Percentiles rank a stretch among this genome's conserved stretches.
These are phyloP conservation scores for Neotoxoptera formosana DNA, from an alignment of 1,140 invertebrate genomes.

Conservation along the genomic window DNA sequence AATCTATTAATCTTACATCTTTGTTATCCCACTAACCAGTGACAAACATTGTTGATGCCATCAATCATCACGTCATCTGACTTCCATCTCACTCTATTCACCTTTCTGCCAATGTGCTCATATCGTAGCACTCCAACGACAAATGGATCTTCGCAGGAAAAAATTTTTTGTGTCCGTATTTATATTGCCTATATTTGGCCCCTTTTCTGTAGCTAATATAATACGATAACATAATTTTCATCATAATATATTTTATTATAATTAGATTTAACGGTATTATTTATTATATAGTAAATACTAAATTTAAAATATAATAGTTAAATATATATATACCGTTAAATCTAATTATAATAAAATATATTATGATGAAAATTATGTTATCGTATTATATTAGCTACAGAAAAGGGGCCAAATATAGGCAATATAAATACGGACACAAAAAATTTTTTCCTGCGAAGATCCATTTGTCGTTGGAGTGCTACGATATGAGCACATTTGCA, in stretches of 20 bases:
- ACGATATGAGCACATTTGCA: constrained; percentile 65
- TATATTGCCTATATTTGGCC: too few species aligned
- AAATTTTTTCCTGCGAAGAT: too few species aligned
- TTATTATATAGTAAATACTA: too few species aligned
- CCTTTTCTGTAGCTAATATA: neutral
- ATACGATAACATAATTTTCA: neutral
- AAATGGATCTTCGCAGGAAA: too few species aligned
- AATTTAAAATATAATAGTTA: too few species aligned
- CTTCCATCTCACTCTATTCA: constrained; percentile 83
- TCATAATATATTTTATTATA: neutral
- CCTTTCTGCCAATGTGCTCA: constrained; percentile 75
- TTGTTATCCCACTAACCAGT: constrained; percentile 84
- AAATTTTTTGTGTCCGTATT: too few species aligned
- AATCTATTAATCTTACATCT: constrained; percentile 62
- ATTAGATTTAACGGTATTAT: too few species aligned
- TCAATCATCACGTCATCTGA: constrained; percentile 73
- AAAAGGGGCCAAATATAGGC: too few species aligned
- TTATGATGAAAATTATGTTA: neutral
- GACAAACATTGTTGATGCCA: constrained; percentile 75
- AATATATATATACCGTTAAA: too few species aligned
- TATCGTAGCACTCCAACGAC: neutral
- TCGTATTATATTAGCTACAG: neutral
- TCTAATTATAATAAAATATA: neutral
- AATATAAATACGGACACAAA: too few species aligned
- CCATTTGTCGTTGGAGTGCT: neutral